Base-by-base conservation (phyloP, 2,113 vertebrate species). In the Kobus ellipsiprymnus region DNA sequence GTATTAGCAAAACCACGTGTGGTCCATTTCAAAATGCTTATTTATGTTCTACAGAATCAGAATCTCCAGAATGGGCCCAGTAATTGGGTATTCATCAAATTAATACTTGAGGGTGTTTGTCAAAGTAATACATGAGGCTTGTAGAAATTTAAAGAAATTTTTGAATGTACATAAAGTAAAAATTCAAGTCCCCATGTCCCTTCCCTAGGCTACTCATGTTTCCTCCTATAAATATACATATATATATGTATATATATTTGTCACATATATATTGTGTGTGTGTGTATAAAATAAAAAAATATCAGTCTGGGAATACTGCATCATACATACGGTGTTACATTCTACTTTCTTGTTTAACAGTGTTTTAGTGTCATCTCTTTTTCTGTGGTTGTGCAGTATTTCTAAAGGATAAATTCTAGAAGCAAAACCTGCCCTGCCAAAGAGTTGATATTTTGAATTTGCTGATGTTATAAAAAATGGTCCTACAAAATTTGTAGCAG, bases 371-470 rank as follows among this genome's bases (percentile, higher is more conserved):
- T 30, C 44, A 5, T 16, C 16, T 36, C 29, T 67, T 87, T 64
- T 59, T 94, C 67, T 21, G 21, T 52, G 21, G 64, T 44, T 27
- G 13, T 8, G 6, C 78, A 54, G 17, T 71, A 57, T 87, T 92
- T 87, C 62, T 94, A n/a, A 55, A 92, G n/a, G 36, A 40, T 84
- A 67, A 33, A 67, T 84, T 95, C 74, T 83, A 74, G 81, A 87
- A 46, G 44, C 11, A 3, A 54, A 96, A 64, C 52, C 44, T 60
- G 27, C 52, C 40, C 21, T 84, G 16, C 21, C 44, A 27, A 60
- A 57, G 62, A 59, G 25, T 46, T 91, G 40, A n/a, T 71, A 62
- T 40, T 87, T 87, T 90, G 40, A 36, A 64, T 85, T 84, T 87
- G 30, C 82, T 87, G 33, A 54, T 87, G 30, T 83, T 94, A 8